Conservation (phyloP, 2,888 invertebrate species). For the Pachliopta kotzebuea region DNA sequence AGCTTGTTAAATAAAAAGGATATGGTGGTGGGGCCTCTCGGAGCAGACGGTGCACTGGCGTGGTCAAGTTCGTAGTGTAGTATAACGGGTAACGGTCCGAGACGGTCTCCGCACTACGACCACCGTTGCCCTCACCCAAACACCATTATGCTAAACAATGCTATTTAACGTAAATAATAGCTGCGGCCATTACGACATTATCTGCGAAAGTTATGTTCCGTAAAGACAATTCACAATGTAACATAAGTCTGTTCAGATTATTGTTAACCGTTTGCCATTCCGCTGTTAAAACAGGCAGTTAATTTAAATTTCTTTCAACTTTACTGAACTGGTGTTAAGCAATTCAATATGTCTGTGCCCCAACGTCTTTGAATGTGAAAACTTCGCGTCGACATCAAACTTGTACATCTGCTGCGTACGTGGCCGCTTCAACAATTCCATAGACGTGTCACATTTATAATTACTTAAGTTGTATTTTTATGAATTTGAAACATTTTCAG, state of each 20-base stretch:
- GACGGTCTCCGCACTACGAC: constrained; percentile 43
- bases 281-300: not conserved
- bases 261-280: constrained; percentile 12
- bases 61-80: constrained; percentile 67
- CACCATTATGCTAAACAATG: constrained; percentile 69
- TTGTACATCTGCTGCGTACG: constrained; percentile 67
- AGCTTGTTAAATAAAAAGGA: constrained; percentile 45
- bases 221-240: constrained; percentile 26
- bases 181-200: constrained; percentile 26
- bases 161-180: constrained; percentile 57
- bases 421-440: constrained; percentile 58
- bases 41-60: constrained; percentile 50
- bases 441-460: constrained; percentile 38
- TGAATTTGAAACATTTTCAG: too few species aligned
- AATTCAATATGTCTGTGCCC: constrained; percentile 52
- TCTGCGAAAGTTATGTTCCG: constrained; percentile 29
- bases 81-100: constrained; percentile 54
- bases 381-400: constrained; percentile 70
- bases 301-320: not conserved
- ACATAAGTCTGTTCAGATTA: constrained; percentile 22
- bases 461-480: not conserved
- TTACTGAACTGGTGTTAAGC: constrained; percentile 41
- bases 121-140: constrained; percentile 58
- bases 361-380: constrained; percentile 67
- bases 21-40: constrained; percentile 41